Conservation (phyloP, 2,888 invertebrate genomes). For the Pammene fasciana region DNA sequence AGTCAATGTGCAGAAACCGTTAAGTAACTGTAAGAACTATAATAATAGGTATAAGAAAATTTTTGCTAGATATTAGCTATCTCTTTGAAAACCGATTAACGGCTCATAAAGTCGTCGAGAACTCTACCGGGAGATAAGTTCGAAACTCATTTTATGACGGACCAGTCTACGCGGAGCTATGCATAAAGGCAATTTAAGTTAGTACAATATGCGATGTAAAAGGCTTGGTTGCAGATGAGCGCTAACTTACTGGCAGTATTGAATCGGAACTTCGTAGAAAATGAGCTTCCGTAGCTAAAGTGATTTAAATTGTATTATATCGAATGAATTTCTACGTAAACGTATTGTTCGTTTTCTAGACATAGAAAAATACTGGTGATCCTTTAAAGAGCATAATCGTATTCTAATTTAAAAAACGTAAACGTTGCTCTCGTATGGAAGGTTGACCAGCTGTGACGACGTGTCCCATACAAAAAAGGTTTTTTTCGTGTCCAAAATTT, state of each 20-base stretch:
- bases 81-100: constrained; percentile 33
- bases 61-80: not conserved
- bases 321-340: not conserved
- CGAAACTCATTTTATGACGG: constrained; percentile 30
- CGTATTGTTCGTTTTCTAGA: too few species aligned
- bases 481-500: too few species aligned
- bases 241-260: constrained; percentile 17
- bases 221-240: constrained; percentile 23
- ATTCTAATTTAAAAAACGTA: too few species aligned
- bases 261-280: constrained; percentile 12
- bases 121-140: constrained; percentile 28
- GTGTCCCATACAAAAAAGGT: too few species aligned
- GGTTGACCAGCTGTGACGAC: too few species aligned
- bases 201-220: constrained; percentile 28
- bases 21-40: too few species aligned
- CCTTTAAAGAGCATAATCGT: too few species aligned
- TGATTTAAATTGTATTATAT: constrained; percentile 1
- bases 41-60: not conserved
- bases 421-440: too few species aligned
- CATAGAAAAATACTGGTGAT: too few species aligned
- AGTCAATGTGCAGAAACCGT: too few species aligned
- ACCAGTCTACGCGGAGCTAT: constrained; percentile 26
- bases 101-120: constrained; percentile 23
- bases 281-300: constrained; percentile 6
- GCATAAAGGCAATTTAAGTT: constrained; percentile 32